These are phyloP conservation scores for Hystrix cristata DNA, from an alignment of 2,113 vertebrate genomes.

Conservation along the genomic window DNA sequence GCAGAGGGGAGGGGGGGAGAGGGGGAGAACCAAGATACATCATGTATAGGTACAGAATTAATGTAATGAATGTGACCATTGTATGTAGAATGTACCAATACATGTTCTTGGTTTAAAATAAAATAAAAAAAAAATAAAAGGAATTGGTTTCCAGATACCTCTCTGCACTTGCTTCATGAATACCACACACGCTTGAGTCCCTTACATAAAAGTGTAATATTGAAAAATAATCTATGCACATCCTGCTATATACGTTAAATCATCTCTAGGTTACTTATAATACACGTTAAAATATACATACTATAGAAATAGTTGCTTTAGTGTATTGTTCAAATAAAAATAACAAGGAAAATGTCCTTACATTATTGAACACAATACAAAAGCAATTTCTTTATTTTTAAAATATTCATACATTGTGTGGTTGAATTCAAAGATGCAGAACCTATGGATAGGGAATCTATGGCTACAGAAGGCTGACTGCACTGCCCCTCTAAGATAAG, in stretches of 20 bases:
- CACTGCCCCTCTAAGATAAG: not conserved
- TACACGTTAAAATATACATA: not conserved
- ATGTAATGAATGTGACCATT: too few relatives aligned
- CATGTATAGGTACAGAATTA: too few relatives aligned
- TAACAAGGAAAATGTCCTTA: not conserved
- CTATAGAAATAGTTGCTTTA: not conserved
- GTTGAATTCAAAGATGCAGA: not conserved
- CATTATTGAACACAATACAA: not conserved
- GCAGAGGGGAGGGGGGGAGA: too few relatives aligned
- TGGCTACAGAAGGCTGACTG: rapidly evolving
- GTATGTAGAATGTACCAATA: too few relatives aligned
- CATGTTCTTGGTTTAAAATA: too few relatives aligned
- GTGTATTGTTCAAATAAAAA: not conserved
- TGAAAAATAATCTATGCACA: too few relatives aligned
- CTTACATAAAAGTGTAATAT: not conserved
- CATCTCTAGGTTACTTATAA: not conserved
- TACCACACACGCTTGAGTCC: not conserved
- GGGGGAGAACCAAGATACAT: too few relatives aligned
- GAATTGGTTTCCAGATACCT: not conserved
- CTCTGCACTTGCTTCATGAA: too few relatives aligned
- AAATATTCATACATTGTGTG: not conserved
- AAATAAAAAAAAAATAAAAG: too few relatives aligned
- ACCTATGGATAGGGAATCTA: not conserved
- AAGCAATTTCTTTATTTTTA: not conserved
- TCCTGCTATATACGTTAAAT: not conserved